Evolutionary conservation across 2,113 vertebrate genomes (phyloP).

Genomic region (Rhea pennata): DNA sequence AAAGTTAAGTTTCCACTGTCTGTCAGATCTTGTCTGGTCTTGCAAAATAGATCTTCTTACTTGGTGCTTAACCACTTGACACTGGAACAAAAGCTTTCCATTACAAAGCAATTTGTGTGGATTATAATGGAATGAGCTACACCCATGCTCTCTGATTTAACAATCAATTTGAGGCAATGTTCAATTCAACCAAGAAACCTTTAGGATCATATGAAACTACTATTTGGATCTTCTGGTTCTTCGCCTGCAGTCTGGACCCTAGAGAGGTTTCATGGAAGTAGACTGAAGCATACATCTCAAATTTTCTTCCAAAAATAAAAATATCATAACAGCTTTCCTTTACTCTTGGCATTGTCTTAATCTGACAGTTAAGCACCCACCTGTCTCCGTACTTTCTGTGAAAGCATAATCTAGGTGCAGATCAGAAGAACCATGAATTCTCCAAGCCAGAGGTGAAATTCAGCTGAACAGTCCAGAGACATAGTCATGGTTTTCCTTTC

Average conservation of each 20-base stretch:
- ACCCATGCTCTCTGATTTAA: slow-evolving; percentile 66
- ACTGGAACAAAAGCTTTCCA: slow-evolving; percentile 78
- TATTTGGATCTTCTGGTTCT: slow-evolving; percentile 7
- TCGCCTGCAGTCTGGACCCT: neutral
- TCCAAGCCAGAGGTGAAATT: neutral
- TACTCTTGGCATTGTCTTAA: neutral
- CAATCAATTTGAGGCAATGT: slow-evolving; percentile 68
- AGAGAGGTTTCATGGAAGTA: neutral
- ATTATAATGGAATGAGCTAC: slow-evolving; percentile 72
- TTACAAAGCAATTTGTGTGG: slow-evolving; percentile 77
- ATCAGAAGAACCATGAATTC: neutral
- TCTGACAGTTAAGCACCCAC: neutral
- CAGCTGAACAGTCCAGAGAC: neutral
- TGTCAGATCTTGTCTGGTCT: slow-evolving; percentile 74
- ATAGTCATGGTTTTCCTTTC: neutral
- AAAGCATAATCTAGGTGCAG: neutral
- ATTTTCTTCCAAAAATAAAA: neutral
- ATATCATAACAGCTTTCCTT: accelerated
- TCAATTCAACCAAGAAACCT: slow-evolving; percentile 25
- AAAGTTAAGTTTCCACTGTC: slow-evolving; percentile 71
- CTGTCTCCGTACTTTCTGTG: neutral
- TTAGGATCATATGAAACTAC: neutral
- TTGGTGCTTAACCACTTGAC: slow-evolving; percentile 76
- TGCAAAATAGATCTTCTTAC: slow-evolving; percentile 71
- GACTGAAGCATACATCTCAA: neutral